phyloP scores from a whole-genome alignment of 2,888 invertebrate species.

The Drosophila imparisetae region DNA sequence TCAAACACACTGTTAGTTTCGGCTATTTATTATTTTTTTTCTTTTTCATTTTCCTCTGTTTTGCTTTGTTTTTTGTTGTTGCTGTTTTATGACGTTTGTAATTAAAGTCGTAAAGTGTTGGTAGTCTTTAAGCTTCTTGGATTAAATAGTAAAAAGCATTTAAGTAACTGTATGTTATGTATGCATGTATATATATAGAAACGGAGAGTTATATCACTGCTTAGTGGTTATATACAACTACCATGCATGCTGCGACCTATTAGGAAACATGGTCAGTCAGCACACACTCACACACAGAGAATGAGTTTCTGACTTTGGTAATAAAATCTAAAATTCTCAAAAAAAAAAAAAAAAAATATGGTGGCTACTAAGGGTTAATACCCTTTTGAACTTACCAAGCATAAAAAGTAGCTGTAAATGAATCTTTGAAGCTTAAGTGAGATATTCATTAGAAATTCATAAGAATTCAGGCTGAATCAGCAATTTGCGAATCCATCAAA shows the following conservation, averaged over 20 bases:
- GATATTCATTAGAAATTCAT: background rate
- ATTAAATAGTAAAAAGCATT: constrained; percentile 53
- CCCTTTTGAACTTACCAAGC: constrained; percentile 12
- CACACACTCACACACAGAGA: constrained; percentile 1
- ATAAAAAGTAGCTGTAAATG: constrained; percentile 14
- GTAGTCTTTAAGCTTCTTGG: constrained; percentile 50
- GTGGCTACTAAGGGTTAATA: constrained; percentile 27
- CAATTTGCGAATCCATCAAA: background rate
- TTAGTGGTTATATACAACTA: background rate
- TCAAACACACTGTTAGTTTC: constrained; percentile 20
- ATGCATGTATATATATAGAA: constrained; percentile 7
- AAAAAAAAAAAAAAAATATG: background rate
- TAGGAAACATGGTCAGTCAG: constrained; percentile 5
- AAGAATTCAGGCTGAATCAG: background rate
- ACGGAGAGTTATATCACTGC: constrained; percentile 17
- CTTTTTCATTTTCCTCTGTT: constrained; percentile 11
- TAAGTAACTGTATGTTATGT: constrained; percentile 45
- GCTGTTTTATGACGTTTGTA: constrained; percentile 52
- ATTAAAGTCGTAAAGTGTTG: constrained; percentile 67
- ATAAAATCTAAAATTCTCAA: constrained; percentile 22
- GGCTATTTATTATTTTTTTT: constrained; percentile 34
- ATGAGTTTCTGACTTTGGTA: background rate
- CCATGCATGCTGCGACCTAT: constrained; percentile 4
- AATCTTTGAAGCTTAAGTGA: background rate
- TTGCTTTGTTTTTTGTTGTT: constrained; percentile 23